These are phyloP conservation scores for Lasioglossum lativentre DNA, from an alignment of 2,888 invertebrate species.

Conservation along the genomic window DNA sequence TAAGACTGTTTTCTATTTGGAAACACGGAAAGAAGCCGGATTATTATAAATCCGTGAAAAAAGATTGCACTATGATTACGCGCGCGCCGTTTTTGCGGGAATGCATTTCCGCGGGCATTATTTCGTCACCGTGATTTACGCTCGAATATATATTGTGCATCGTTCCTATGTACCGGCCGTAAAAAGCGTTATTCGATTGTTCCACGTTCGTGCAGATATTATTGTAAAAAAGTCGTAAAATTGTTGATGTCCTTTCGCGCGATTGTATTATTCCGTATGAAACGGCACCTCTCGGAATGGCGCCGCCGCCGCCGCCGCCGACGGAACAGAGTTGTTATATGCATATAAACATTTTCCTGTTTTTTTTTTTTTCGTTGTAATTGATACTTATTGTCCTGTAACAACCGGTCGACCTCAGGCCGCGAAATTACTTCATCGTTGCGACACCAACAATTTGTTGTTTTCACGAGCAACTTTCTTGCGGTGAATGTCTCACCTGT, in stretches of 20 bases:
- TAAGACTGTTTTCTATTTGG: too few relatives aligned
- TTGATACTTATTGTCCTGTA: not conserved
- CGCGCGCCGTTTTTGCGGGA: not conserved
- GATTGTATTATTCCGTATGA: not conserved
- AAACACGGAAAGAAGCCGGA: too few relatives aligned
- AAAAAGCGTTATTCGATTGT: slow-evolving; percentile 2
- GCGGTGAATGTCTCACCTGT: not conserved
- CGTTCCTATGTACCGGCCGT: not conserved
- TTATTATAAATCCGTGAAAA: not conserved
- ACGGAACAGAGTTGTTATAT: not conserved
- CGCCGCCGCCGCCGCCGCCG: not conserved
- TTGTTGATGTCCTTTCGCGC: not conserved
- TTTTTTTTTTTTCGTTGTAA: not conserved
- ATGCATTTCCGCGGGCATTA: slow-evolving; percentile 6
- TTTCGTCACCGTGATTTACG: slow-evolving; percentile 6
- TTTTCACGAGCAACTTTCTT: slow-evolving; percentile 1
- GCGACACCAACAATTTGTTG: not conserved
- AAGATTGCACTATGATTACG: not conserved
- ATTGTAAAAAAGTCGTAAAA: slow-evolving; percentile 6
- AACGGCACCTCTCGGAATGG: not conserved
- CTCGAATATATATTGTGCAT: not conserved
- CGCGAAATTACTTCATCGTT: not conserved
- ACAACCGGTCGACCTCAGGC: not conserved
- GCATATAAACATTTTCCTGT: not conserved
- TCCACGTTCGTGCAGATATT: not conserved